phyloP scores from a whole-genome alignment of 2,888 invertebrate species.

The Melanotus villosus region DNA sequence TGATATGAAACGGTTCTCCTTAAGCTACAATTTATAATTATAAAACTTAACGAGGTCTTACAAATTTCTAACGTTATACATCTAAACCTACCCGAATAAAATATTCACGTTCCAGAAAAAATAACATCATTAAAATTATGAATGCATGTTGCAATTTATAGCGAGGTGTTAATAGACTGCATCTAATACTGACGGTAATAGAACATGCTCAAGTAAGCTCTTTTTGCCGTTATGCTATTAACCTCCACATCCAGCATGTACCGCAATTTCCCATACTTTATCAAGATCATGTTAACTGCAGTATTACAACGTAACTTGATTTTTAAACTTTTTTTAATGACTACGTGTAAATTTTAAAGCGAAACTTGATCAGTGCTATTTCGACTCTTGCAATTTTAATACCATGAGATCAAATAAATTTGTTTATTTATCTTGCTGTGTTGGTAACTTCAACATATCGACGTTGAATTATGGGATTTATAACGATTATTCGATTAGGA shows the following conservation, averaged over 20 bases:
- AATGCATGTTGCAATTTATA: constrained; percentile 25
- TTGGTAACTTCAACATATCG: too few species aligned
- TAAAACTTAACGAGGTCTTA: background rate
- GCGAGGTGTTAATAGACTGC: constrained; percentile 41
- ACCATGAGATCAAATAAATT: too few species aligned
- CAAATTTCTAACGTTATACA: background rate
- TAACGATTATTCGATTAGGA: too few species aligned
- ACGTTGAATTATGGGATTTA: too few species aligned
- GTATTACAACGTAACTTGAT: background rate
- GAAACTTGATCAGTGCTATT: too few species aligned
- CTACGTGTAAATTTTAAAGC: too few species aligned
- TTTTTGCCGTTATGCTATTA: constrained; percentile 45
- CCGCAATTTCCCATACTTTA: constrained; percentile 45
- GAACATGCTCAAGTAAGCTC: constrained; percentile 30
- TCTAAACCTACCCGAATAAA: background rate
- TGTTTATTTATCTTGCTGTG: too few species aligned
- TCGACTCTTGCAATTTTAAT: too few species aligned
- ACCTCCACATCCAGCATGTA: constrained; percentile 38
- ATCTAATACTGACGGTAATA: constrained; percentile 38
- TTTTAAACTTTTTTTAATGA: too few species aligned
- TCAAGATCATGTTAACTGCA: constrained; percentile 40
- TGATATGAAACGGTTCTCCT: background rate
- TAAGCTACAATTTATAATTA: too few species aligned
- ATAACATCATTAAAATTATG: background rate
- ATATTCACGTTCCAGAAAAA: background rate